Evolutionary conservation across 2,888 invertebrate species (phyloP).

Genomic region (Pachydiplax longipennis): DNA sequence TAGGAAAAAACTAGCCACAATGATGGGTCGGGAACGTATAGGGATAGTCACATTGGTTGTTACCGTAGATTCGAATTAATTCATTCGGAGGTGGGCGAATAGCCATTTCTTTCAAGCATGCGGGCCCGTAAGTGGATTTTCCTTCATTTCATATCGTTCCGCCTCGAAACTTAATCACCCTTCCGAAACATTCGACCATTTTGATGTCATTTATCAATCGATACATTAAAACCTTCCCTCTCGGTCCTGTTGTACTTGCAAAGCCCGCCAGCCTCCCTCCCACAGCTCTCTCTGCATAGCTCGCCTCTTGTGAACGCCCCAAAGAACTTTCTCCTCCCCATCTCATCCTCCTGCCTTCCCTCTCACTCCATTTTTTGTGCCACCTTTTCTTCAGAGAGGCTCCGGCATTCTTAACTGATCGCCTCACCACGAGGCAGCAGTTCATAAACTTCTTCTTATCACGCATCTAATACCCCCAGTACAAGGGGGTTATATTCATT

Average conservation of each 20-base stretch:
- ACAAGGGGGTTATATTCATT: not conserved
- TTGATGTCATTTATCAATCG: not conserved
- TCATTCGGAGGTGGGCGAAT: too few species aligned
- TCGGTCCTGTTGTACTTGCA: not conserved
- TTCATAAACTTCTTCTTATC: not conserved
- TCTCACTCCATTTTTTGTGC: not conserved
- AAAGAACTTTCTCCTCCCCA: not conserved
- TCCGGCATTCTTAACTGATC: slow-evolving; percentile 16
- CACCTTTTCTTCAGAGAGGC: not conserved
- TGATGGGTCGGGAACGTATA: not conserved
- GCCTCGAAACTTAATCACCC: not conserved
- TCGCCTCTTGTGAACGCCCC: not conserved
- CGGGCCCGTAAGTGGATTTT: too few species aligned
- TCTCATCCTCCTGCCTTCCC: not conserved
- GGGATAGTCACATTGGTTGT: too few species aligned
- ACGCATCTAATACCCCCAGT: not conserved
- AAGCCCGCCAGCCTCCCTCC: not conserved
- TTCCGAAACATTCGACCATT: not conserved
- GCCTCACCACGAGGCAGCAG: not conserved
- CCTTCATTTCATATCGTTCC: too few species aligned
- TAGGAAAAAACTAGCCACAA: too few species aligned
- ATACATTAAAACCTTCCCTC: not conserved
- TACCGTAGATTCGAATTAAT: too few species aligned
- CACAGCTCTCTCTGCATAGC: not conserved
- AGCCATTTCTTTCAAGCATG: too few species aligned